phyloP scores from a whole-genome alignment of 2,888 invertebrate genomes.

The Tenthredo livida region DNA sequence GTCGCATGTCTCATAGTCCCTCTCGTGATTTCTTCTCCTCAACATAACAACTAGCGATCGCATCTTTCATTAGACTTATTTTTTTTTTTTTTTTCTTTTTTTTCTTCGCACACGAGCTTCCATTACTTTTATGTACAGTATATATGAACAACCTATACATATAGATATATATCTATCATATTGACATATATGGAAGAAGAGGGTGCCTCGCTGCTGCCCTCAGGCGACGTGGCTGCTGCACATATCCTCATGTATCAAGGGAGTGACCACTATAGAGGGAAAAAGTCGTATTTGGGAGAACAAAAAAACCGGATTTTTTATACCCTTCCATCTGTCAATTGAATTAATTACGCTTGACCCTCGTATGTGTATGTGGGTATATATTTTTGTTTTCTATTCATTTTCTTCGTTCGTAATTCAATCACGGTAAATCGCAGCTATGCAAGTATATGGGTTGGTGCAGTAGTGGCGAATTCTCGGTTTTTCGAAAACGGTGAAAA shows the following conservation, averaged over 20 bases:
- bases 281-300: not conserved
- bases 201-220: slow-evolving; percentile 2
- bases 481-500: not conserved
- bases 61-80: slow-evolving; percentile 62
- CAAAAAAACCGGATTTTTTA: not conserved
- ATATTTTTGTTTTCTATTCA: not conserved
- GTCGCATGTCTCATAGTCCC: slow-evolving; percentile 57
- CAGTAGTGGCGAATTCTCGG: not conserved
- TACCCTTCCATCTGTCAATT: not conserved
- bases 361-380: no score
- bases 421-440: not conserved
- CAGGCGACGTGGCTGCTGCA: not conserved
- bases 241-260: not conserved
- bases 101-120: not conserved
- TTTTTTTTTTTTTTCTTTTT: slow-evolving; percentile 11
- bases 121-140: not conserved
- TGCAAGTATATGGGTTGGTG: no score
- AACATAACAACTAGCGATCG: slow-evolving; percentile 25
- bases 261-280: not conserved
- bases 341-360: not conserved
- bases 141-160: no score
- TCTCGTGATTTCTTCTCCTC: not conserved
- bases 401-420: not conserved
- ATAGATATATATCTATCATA: not conserved
- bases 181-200: not conserved